Conservation (phyloP, 2,113 vertebrate genomes). For the Vicugna pacos region DNA sequence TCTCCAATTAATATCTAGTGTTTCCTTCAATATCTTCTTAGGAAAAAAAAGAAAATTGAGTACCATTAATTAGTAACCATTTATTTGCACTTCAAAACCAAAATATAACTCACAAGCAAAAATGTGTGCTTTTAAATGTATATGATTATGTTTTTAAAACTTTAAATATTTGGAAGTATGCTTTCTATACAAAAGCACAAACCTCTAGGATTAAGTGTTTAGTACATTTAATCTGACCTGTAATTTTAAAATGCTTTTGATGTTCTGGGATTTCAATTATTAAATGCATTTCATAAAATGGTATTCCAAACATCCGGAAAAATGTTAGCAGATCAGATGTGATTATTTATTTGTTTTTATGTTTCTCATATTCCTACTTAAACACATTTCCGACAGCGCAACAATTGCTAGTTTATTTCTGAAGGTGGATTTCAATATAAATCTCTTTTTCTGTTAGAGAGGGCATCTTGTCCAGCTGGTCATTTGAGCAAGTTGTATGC, state of each 20-base stretch:
- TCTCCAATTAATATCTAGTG: conserved; percentile 29
- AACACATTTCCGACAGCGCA: background rate
- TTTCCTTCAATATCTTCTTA: conserved; percentile 16
- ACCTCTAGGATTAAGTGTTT: background rate
- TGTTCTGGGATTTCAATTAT: background rate
- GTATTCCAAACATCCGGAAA: background rate
- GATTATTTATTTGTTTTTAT: background rate
- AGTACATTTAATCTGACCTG: background rate
- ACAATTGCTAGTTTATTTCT: background rate
- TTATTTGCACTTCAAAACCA: background rate
- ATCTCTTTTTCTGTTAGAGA: background rate
- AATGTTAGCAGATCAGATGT: background rate
- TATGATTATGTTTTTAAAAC: background rate
- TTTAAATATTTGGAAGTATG: background rate
- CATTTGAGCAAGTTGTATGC: background rate
- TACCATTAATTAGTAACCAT: background rate
- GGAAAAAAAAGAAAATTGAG: background rate
- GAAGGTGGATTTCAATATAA: background rate
- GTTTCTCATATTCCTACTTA: background rate
- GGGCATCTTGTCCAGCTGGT: background rate
- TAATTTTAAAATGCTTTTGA: background rate
- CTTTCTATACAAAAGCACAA: background rate
- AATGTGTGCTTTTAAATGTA: background rate
- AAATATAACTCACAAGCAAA: background rate
- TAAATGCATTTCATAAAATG: background rate